Conservation (phyloP, 2,113 vertebrate genomes). For the Hemibagrus wyckioides region DNA sequence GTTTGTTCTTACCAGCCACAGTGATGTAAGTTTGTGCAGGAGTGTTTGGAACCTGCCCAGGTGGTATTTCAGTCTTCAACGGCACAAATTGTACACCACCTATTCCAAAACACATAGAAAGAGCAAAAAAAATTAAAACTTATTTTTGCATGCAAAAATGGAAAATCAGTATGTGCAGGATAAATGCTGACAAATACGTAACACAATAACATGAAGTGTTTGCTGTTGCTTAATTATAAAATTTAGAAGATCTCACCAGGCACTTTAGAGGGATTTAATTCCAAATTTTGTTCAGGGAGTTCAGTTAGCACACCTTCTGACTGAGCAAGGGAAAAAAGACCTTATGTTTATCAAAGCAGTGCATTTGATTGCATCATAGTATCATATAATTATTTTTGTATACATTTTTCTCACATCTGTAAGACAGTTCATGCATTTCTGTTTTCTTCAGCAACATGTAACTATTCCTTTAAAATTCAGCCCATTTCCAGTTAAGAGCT, state of each 20-base stretch:
- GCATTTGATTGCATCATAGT: no score
- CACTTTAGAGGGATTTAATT: slow-evolving; percentile 33
- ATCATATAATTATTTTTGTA: no score
- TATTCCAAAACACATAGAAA: background rate
- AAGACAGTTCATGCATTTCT: no score
- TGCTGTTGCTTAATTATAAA: background rate
- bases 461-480: background rate
- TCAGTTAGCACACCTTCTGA: slow-evolving; percentile 35
- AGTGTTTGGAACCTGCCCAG: slow-evolving; percentile 52
- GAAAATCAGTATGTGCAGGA: background rate
- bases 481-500: background rate
- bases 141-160: background rate
- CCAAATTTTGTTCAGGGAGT: slow-evolving; percentile 3
- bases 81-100: slow-evolving; percentile 30
- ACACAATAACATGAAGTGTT: background rate
- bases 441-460: no score
- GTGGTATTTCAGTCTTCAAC: slow-evolving; percentile 3
- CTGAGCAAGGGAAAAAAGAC: background rate
- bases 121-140: background rate
- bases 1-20: slow-evolving; percentile 55
- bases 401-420: no score
- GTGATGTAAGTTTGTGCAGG: slow-evolving; percentile 58
- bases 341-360: background rate
- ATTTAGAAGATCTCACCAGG: slow-evolving; percentile 28
- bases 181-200: background rate